phyloP scores from a whole-genome alignment of 1,140 invertebrate genomes.

The Sycobia sp. region DNA sequence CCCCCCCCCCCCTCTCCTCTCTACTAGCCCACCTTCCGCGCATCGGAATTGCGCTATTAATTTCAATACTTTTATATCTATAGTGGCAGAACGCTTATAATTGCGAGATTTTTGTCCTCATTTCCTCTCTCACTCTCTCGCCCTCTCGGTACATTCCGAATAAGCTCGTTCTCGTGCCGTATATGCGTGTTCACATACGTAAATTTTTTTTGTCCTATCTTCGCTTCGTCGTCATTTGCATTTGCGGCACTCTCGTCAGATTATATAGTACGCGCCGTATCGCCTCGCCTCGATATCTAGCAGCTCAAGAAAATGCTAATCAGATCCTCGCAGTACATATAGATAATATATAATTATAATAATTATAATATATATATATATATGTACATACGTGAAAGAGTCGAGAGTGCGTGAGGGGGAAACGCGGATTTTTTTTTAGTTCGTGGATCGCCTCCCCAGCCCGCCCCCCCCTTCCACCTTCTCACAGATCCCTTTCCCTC shows the following conservation, averaged over 20 bases:
- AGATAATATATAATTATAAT: no score
- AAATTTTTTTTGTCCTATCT: background rate
- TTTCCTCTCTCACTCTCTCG: no score
- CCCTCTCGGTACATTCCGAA: constrained; percentile 3
- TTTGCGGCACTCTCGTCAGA: constrained; percentile 14
- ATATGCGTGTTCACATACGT: no score
- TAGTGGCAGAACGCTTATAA: constrained; percentile 38
- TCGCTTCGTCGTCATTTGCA: constrained; percentile 20
- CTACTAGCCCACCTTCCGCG: no score
- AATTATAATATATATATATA: no score
- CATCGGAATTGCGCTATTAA: constrained; percentile 44
- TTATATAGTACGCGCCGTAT: no score
- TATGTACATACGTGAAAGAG: no score
- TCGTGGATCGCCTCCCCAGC: background rate
- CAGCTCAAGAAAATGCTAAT: constrained; percentile 18
- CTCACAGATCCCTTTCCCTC: no score
- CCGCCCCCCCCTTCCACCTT: background rate
- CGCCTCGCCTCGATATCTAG: constrained; percentile 1
- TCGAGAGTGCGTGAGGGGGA: no score
- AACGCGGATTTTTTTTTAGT: background rate
- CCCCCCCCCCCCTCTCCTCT: no score
- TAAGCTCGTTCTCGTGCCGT: no score
- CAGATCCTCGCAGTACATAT: no score
- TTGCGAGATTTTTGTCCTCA: constrained; percentile 40
- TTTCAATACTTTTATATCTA: constrained; percentile 41